Evolutionary conservation across 2,113 vertebrate genomes (phyloP).

Genomic region (Alectura lathami): DNA sequence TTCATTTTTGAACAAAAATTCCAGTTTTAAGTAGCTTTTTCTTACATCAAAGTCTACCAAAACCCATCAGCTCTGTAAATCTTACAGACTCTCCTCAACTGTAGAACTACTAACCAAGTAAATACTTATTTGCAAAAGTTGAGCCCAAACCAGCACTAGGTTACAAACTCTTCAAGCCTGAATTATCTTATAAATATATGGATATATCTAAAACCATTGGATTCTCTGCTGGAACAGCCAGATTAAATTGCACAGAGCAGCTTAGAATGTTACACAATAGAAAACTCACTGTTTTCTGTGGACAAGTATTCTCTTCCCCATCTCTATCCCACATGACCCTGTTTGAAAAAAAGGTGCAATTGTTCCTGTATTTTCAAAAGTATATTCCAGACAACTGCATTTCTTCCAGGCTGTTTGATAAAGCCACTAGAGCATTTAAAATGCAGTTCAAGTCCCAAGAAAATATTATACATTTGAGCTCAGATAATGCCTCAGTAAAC

Average conservation of each 20-base stretch:
- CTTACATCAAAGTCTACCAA: background rate
- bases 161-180: background rate
- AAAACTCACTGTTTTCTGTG: background rate
- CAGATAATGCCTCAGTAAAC: background rate
- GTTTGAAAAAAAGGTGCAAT: background rate
- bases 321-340: background rate
- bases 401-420: background rate
- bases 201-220: background rate
- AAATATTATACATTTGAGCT: background rate
- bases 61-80: background rate
- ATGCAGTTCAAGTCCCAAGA: background rate
- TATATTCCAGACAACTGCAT: background rate
- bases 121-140: background rate
- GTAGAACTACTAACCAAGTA: background rate
- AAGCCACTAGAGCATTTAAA: background rate
- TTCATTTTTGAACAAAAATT: background rate
- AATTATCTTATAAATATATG: background rate
- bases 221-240: background rate
- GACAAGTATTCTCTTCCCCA: background rate
- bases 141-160: background rate
- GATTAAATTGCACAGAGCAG: background rate
- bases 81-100: background rate
- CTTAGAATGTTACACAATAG: background rate
- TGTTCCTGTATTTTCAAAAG: background rate
- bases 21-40: background rate